Evolutionary conservation across 2,888 invertebrate genomes (phyloP).

Genomic region (Acanthosepion lycidas): DNA sequence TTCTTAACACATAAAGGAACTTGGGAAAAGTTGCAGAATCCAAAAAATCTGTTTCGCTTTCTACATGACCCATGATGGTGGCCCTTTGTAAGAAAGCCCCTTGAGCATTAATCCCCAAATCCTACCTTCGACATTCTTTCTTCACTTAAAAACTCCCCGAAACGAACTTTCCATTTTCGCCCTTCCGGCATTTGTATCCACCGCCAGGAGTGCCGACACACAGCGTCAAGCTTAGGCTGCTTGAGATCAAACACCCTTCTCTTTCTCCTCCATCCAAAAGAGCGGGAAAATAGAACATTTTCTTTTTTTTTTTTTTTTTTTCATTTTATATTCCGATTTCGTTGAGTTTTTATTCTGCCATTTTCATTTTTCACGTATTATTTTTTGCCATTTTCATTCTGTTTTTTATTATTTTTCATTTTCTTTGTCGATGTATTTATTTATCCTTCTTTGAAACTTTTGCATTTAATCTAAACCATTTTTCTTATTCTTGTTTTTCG

Average conservation of each 20-base stretch:
- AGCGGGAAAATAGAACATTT: background rate
- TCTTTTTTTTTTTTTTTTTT: background rate
- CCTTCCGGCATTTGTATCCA: background rate
- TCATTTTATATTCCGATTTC: background rate
- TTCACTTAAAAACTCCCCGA: background rate
- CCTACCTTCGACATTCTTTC: background rate
- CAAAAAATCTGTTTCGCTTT: background rate
- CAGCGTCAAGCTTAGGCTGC: background rate
- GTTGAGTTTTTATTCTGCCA: background rate
- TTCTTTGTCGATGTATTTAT: background rate
- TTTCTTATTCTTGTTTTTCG: background rate
- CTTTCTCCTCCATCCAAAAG: too few species aligned
- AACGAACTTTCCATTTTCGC: background rate
- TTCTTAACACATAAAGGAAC: background rate
- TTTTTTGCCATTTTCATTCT: background rate
- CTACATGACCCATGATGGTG: background rate
- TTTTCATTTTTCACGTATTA: background rate
- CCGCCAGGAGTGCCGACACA: background rate
- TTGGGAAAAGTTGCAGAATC: too few species aligned
- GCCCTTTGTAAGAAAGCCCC: background rate
- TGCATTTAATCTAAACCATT: background rate
- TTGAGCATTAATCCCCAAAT: background rate
- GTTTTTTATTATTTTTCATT: background rate
- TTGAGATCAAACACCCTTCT: background rate
- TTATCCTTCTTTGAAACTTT: background rate